Conservation (phyloP, 2,888 invertebrate species). For the Chydorus sphaericus region DNA sequence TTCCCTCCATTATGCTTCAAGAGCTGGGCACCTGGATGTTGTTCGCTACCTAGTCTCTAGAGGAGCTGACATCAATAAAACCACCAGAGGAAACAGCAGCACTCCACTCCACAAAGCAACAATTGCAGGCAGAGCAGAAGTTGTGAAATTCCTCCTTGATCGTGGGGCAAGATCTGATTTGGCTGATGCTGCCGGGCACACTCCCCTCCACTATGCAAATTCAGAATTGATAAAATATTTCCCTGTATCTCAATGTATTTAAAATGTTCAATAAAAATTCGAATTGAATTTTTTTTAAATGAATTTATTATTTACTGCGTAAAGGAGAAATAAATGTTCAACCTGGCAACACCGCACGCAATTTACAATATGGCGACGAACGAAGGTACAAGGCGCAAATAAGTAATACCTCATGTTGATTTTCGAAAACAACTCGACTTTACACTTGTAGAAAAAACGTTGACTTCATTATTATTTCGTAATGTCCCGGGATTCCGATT, state of each 20-base stretch:
- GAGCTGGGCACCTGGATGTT: constrained; percentile 57
- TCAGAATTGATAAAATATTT: too few species aligned
- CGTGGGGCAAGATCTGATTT: background rate
- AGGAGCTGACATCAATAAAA: constrained; percentile 55
- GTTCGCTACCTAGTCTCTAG: constrained; percentile 50
- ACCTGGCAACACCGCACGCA: too few species aligned
- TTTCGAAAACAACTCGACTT: background rate
- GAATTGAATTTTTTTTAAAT: too few species aligned
- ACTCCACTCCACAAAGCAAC: constrained; percentile 73
- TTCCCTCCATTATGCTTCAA: constrained; percentile 75
- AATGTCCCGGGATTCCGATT: background rate
- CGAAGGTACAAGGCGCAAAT: background rate
- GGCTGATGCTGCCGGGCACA: background rate
- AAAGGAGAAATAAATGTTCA: too few species aligned
- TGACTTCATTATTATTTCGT: background rate
- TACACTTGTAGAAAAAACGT: background rate
- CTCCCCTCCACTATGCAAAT: background rate
- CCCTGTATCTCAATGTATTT: too few species aligned
- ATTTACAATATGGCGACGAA: background rate
- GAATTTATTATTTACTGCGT: too few species aligned
- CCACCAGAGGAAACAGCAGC: constrained; percentile 52
- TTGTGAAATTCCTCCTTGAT: background rate
- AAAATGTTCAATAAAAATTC: too few species aligned
- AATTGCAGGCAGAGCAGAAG: constrained; percentile 33
- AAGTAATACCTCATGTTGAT: background rate